Evolutionary conservation across 2,888 invertebrate species (phyloP), one percentile per base, ranked within the genome.

Genomic region (Drosophila prolongata): DNA sequence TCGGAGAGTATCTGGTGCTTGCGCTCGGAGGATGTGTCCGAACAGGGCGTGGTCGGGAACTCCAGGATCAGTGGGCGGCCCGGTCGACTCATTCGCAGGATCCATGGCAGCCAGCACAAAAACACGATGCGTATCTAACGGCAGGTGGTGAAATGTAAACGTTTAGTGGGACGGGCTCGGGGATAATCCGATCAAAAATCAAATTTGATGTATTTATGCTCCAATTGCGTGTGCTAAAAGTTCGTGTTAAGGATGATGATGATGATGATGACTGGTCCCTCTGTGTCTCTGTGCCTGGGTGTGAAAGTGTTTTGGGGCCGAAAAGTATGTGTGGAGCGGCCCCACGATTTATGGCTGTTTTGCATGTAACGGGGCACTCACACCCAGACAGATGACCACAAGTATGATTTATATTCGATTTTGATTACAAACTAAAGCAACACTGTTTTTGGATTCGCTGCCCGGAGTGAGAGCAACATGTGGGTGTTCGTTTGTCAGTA

Each of bases 51-150:
- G 84, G 92, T 90, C 80, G 92, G 92, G 82, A 92, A 92, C 77
- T 92, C 92, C 89, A 92, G 91, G 76, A 93, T 93, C 71, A 93
- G 86, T 49, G 93, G 92, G 89, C 94, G 93, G 87, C 94, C 95
- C 79, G 95, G 95, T 90, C 95, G 94, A 90, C 96, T 96, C 99
- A 99, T 99, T 90, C 98, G 95, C 92, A 99, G 94, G 89, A 99
- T 93, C 95, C 98, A 98, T 87, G 99, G 99, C 93, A 99, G 94
- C 98, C 99, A 99, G 93, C 97, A 97, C 90, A 99, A 95, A 93
- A 99, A 97, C 91, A 99, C 95, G 90, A 96, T 94, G 92, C 96
- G 96, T 90, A 98, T 95, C 97, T 97, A 81, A 84, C 65, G 65
- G 84, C 75, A 61, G 75, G 84, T 80, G 84, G 87, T 78, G 53